Percentiles rank a stretch among this genome's conserved stretches.
These are phyloP conservation scores for Jordanella pulchra DNA, from an alignment of 2,797 vertebrate genomes.

Conservation along the genomic window DNA sequence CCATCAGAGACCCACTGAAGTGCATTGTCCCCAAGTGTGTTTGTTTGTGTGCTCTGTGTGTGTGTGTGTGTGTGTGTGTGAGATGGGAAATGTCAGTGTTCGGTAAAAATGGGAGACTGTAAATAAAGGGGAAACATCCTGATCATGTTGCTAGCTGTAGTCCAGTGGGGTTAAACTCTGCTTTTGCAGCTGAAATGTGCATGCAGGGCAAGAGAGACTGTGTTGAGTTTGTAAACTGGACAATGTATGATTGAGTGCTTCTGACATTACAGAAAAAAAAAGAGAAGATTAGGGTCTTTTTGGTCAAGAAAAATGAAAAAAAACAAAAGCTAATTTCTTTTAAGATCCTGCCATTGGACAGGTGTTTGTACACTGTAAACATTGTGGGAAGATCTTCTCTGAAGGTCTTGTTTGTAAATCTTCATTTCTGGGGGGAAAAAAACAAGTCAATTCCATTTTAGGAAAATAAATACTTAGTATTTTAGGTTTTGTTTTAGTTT, in stretches of 20 bases:
- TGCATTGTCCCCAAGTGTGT: slow-evolving; percentile 78
- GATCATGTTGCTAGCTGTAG: slow-evolving; percentile 88
- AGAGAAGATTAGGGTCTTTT: slow-evolving; percentile 89
- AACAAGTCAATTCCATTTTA: slow-evolving; percentile 90
- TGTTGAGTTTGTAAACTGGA: slow-evolving; percentile 28
- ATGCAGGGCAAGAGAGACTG: slow-evolving; percentile 10
- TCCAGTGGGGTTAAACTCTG: slow-evolving; percentile 86
- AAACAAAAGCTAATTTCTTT: slow-evolving; percentile 32
- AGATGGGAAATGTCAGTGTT: slow-evolving; percentile 75
- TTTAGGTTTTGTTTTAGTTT: slow-evolving; percentile 17
- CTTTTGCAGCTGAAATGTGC: slow-evolving; percentile 83
- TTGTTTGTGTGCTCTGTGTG: slow-evolving; percentile 48
- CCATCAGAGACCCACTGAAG: slow-evolving; percentile 88
- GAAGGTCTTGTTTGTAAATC: slow-evolving; percentile 92
- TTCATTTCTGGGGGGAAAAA: slow-evolving; percentile 85
- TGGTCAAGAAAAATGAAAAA: slow-evolving; percentile 66
- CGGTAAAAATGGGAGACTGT: slow-evolving; percentile 84
- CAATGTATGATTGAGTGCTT: slow-evolving; percentile 78
- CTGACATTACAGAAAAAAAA: slow-evolving; percentile 86
- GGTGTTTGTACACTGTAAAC: slow-evolving; percentile 99
- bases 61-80: slow-evolving; percentile 45
- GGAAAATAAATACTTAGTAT: slow-evolving; percentile 48
- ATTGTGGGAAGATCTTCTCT: slow-evolving; percentile 81
- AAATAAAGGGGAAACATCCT: slow-evolving; percentile 85
- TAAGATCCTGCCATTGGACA: slow-evolving; percentile 89